phyloP scores from a whole-genome alignment of 2,888 invertebrate genomes.

The Phaonia tiefii region DNA sequence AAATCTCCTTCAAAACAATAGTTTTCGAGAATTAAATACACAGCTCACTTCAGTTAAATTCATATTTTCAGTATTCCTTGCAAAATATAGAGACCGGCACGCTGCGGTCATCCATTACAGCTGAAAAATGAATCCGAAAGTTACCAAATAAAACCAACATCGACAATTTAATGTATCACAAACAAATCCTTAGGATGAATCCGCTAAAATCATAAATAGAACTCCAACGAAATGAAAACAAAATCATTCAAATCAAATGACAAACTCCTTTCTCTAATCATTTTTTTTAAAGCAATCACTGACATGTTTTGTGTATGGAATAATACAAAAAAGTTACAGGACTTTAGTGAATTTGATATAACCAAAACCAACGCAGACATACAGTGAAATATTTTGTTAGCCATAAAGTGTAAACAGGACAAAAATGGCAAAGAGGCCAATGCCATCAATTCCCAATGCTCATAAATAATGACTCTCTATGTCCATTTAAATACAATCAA shows the following conservation, averaged over 20 bases:
- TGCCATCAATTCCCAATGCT: conserved; percentile 58
- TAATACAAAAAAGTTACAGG: conserved; percentile 25
- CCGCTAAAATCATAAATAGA: too few relatives aligned
- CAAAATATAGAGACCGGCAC: too few relatives aligned
- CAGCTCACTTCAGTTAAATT: too few relatives aligned
- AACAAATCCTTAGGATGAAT: too few relatives aligned
- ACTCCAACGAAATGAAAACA: conserved; percentile 40
- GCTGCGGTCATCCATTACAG: too few relatives aligned
- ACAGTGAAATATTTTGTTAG: conserved; percentile 40
- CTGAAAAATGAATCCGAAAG: too few relatives aligned
- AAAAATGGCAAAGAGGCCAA: conserved; percentile 3
- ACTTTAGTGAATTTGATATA: neutral
- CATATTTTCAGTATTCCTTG: too few relatives aligned
- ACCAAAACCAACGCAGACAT: conserved; percentile 50
- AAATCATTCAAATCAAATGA: conserved; percentile 37
- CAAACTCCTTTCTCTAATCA: conserved; percentile 47
- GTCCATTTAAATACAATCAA: conserved; percentile 67
- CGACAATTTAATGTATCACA: too few relatives aligned
- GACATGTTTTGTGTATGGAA: conserved; percentile 54
- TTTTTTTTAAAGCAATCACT: too few relatives aligned
- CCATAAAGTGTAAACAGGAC: conserved; percentile 34
- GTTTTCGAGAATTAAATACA: too few relatives aligned
- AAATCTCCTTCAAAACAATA: too few relatives aligned
- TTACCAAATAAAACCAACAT: too few relatives aligned
- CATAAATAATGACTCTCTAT: conserved; percentile 67